Evolutionary conservation across 2,888 invertebrate genomes (phyloP), one percentile per base, ranked within the genome.

Genomic region (Lingula anatina): DNA sequence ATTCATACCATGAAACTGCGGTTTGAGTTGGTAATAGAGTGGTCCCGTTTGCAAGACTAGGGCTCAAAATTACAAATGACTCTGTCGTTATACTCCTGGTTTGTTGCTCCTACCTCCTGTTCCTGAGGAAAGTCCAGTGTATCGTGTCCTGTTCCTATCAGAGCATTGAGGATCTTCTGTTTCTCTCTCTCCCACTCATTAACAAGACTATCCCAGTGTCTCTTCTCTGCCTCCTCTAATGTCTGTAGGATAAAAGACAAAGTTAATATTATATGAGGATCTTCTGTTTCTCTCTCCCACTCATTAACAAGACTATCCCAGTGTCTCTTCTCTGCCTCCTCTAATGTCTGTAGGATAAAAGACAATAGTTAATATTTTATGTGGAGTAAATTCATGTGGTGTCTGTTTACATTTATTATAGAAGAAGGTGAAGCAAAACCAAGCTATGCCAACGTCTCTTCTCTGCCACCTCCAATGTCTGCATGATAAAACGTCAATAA

Each of bases 101-200:
- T n/a, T n/a, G n/a, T n/a, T n/a, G n/a, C n/a, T n/a, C 42, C 51
- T 63, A 77, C 78, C 65, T 76, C 73, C 31, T 68, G 61, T 46
- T 73, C 71, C 28, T 64, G 68, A 23, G 70, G 69, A 46, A 77
- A 70, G 68, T 90, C 89, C 2, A 90, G 81, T 75, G 88, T 85
- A 65, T 89, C 88, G 59, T 89, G 89, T 0, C 89, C 88, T 2
- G 89, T 87, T 0, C 90, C 91, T 49, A 90, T 86, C 80, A 95
- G 84, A 0, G 92, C 86, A 75, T 90, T 90, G 75, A 94, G 84
- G 46, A 94, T 83, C 66, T 89, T 89, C 49, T 87, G 85, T 75
- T 94, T 91, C 71, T 92, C 90, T 71, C 87, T 85, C 56, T 91
- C 90, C 95, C 95, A 96, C 76, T 93, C 91, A 25, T 86, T 85